Conservation (phyloP, 2,113 vertebrate species). For the Antechinus flavipes region DNA sequence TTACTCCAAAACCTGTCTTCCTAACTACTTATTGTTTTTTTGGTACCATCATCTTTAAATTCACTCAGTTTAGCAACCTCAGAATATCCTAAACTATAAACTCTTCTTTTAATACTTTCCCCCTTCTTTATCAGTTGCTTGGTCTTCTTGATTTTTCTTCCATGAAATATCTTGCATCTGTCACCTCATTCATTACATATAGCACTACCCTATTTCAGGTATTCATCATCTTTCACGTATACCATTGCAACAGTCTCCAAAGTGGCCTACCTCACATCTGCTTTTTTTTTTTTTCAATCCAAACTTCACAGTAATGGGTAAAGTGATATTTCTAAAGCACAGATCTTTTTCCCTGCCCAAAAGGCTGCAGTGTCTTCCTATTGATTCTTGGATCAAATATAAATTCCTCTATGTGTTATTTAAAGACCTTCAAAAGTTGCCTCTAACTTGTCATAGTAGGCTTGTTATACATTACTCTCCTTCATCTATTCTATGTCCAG, state of each 20-base stretch:
- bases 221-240: background rate
- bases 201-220: background rate
- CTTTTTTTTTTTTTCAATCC: background rate
- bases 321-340: background rate
- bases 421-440: background rate
- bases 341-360: background rate
- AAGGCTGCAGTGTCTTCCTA: background rate
- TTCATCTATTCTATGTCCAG: background rate
- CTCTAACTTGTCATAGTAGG: background rate
- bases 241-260: background rate
- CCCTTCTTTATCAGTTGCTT: background rate
- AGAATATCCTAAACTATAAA: background rate
- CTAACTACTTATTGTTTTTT: background rate
- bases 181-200: background rate
- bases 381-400: background rate
- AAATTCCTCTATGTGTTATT: background rate
- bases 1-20: background rate
- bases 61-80: background rate
- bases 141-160: background rate
- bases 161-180: background rate
- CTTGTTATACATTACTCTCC: background rate
- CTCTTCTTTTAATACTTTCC: background rate
- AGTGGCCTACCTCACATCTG: background rate
- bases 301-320: background rate
- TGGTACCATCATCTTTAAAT: background rate